Base-by-base conservation (phyloP, 2,888 invertebrate species). In the Drosophila prolongata region DNA sequence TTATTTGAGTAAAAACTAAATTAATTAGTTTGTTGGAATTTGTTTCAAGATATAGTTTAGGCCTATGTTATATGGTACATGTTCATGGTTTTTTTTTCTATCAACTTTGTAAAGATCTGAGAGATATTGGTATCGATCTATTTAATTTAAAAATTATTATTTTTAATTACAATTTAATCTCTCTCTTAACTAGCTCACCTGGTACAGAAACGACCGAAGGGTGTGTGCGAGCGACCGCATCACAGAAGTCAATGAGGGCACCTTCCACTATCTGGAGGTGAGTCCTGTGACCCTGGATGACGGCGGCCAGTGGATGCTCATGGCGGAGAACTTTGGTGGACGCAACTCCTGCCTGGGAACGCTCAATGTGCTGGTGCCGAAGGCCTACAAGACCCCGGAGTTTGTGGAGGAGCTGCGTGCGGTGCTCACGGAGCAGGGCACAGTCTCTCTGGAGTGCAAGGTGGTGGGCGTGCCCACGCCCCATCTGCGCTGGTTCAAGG, bases 381-480 rank as follows among this genome's bases (percentile, higher is more conserved):
- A 97, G 92, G 97, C 97, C 0, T 97, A 97, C 92, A 97, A 97
- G 90, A 94, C 95, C 14, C 98, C 98, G 0, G 96, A 97, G 91
- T 98, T 98, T 91, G 95, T 97, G 42, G 96, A 97, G 90, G 96
- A 96, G 84, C 93, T 98, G 13, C 94, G 95, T 35, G 97, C 97
- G 1, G 93, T 97, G 67, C 94, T 97, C 35, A 97, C 97, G 0
- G 96, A 97, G 90, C 96, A 96, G 81, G 98, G 98, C 44, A 97
- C 97, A 0, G 98, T 98, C 11, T 96, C 97, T 0, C 93, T 98
- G 75, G 97, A 97, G 92, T 98, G 98, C 91, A 98, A 98, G 91
- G 97, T 97, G 19, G 95, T 97, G 56, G 97, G 97, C 14, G 96
- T 97, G n/a, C 97, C 98, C 1, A 97, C 97, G 0, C 96, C 96